phyloP scores from a whole-genome alignment of 2,113 vertebrate species.

The Furnarius figulus region DNA sequence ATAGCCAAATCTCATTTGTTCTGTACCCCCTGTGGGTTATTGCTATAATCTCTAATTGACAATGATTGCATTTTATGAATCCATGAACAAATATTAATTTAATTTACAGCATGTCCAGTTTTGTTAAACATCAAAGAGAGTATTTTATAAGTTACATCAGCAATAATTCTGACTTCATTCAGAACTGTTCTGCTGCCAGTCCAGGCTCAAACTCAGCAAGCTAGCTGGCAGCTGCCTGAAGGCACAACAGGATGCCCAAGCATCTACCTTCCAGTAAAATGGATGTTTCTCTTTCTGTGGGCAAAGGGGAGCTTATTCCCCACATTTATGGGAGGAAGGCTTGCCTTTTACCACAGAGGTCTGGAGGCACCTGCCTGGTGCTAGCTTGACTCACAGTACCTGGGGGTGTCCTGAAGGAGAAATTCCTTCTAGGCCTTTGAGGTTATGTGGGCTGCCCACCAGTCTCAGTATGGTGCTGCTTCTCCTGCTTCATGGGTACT shows the following conservation, averaged over 20 bases:
- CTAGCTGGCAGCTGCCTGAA: not conserved
- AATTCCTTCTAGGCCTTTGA: not conserved
- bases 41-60: not conserved
- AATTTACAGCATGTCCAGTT: not conserved
- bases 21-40: not conserved
- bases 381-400: not conserved
- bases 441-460: not conserved
- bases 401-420: not conserved
- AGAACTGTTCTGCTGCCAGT: not conserved
- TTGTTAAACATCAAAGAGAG: not conserved
- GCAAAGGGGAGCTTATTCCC: not conserved
- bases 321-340: not conserved
- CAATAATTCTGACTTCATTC: not conserved
- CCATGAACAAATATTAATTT: not conserved
- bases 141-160: not conserved
- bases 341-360: not conserved
- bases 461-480: not conserved
- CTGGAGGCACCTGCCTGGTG: not conserved
- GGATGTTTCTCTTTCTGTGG: not conserved
- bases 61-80: not conserved
- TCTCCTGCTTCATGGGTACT: not conserved
- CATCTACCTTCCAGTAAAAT: fast-evolving
- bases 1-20: not conserved
- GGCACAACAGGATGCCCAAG: not conserved
- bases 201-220: not conserved